Conservation (phyloP, 2,113 vertebrate species). For the Thermophis baileyi region DNA sequence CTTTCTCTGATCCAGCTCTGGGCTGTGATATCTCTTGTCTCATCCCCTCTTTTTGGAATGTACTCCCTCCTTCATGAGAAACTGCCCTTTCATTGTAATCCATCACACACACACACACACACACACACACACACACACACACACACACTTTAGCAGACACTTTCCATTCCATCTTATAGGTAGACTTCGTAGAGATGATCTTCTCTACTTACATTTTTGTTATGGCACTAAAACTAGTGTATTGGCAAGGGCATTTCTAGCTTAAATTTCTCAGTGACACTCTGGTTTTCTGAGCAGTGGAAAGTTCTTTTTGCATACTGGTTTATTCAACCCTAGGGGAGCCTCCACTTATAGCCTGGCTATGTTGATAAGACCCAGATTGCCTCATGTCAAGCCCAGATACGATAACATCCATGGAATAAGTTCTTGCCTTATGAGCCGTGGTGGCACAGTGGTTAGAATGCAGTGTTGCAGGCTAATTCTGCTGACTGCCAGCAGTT, state of each 20-base stretch:
- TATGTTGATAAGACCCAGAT: not conserved
- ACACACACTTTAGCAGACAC: no score
- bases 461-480: not conserved
- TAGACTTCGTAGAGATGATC: not conserved
- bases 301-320: not conserved
- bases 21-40: not conserved
- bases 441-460: not conserved
- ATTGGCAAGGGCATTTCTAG: not conserved
- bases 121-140: no score
- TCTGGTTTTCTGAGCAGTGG: not conserved
- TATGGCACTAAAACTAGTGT: not conserved
- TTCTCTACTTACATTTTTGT: not conserved
- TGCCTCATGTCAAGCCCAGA: not conserved
- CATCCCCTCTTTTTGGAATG: not conserved
- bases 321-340: not conserved
- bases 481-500: not conserved
- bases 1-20: not conserved
- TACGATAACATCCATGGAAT: not conserved
- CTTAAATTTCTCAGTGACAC: not conserved
- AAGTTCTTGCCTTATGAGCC: not conserved
- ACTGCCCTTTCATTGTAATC: not conserved
- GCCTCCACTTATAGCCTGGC: not conserved
- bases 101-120: not conserved
- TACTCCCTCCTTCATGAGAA: not conserved
- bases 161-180: not conserved